These are phyloP conservation scores for Dryobotodes eremita DNA, from an alignment of 2,888 invertebrate species.

Conservation along the genomic window DNA sequence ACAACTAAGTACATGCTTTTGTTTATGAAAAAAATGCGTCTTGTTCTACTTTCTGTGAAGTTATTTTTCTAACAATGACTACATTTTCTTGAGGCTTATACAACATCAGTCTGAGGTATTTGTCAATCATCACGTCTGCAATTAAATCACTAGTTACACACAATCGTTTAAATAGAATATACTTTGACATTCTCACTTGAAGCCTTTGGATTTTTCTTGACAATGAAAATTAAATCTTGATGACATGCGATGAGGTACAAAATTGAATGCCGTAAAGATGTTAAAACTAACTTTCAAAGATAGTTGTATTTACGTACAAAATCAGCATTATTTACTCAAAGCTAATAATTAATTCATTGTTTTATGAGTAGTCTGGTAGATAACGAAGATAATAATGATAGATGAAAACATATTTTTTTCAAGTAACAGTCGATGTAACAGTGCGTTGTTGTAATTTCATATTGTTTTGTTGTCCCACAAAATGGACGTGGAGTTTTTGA, in stretches of 20 bases:
- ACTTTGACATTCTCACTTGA: constrained; percentile 46
- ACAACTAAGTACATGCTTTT: constrained; percentile 12
- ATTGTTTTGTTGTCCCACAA: constrained; percentile 42
- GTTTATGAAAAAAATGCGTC: constrained; percentile 13
- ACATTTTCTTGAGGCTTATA: background rate
- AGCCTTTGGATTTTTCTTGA: background rate
- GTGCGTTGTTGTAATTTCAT: constrained; percentile 46
- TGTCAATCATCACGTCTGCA: constrained; percentile 55
- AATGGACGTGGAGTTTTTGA: constrained; percentile 85
- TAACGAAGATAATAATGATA: constrained; percentile 56
- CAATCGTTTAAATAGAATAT: constrained; percentile 42
- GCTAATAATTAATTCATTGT: constrained; percentile 65
- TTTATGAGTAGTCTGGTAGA: constrained; percentile 57
- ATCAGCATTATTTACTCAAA: constrained; percentile 58
- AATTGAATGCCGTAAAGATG: background rate
- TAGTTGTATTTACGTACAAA: constrained; percentile 61
- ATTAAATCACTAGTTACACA: constrained; percentile 56
- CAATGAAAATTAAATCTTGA: constrained; percentile 25
- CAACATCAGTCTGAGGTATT: constrained; percentile 18
- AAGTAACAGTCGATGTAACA: constrained; percentile 45
- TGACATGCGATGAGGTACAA: background rate
- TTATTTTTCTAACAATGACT: constrained; percentile 23
- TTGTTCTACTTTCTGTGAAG: constrained; percentile 6
- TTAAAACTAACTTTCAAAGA: constrained; percentile 47
- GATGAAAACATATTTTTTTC: constrained; percentile 63